Evolutionary conservation across 2,797 vertebrate genomes (phyloP), one percentile per base, ranked within the genome.

Genomic region (Tamandua tetradactyla): DNA sequence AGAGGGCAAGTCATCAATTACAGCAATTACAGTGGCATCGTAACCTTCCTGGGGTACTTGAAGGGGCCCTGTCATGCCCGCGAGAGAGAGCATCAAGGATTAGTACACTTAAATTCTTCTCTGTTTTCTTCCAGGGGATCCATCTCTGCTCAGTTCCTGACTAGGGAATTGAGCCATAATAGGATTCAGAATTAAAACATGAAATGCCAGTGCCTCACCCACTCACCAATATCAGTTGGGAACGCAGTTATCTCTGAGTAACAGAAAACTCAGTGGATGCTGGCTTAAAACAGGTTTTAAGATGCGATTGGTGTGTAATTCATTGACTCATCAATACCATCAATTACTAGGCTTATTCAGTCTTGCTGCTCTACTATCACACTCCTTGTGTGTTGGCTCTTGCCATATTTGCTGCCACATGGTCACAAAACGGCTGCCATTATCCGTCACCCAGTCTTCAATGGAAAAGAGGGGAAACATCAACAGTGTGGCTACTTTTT

Each of bases 81-180:
- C 0, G 2, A 17, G 13, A 18, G 40, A 8, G 6, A 1, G 42
- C 4, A 0, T 4, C 12, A 4, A 7, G 10, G 27, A 4, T 12
- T 0, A 9, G 7, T 2, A 2, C 7, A 7, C 59, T 55, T 1
- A 2, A 5, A 2, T 22, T 11, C 62, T 79, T 22, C 37, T 14
- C 12, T 8, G 13, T 11, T 49, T 22, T 30, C 47, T 37, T 49
- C 17, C 1, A 12, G 4, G n/a, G 0, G 1, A 52, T 8, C 25
- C n/a, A 0, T 2, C 72, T 44, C 85, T 37, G 27, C 69, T 52
- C 37, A 3, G 20, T 4, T 3, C 55, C 17, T 3, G 2, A 13
- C 20, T 13, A 23, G 3, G 25, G 37, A 55, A 3, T 30, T 27
- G 76, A 15, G 23, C 40, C 20, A 9, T 4, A 57, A 5, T 5